Evolutionary conservation across 2,888 invertebrate genomes (phyloP).

Genomic region (Koerneria pararmatus): DNA sequence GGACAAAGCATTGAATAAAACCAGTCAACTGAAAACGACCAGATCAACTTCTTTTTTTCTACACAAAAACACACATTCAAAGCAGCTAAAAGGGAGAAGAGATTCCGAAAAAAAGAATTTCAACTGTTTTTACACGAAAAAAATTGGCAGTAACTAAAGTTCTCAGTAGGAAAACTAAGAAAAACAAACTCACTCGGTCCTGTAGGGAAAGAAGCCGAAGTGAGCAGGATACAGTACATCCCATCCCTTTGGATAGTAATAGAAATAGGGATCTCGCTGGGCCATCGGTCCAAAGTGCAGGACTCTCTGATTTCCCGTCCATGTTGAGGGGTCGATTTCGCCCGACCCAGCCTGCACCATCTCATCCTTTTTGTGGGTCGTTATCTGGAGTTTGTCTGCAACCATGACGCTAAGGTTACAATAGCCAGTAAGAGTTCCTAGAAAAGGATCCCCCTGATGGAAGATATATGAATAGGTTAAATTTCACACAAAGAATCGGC

Average conservation of each 20-base stretch:
- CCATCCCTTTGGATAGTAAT: slow-evolving; percentile 60
- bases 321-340: slow-evolving; percentile 54
- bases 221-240: slow-evolving; percentile 59
- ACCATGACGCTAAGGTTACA: neutral
- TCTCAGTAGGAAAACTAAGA: neutral
- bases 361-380: slow-evolving; percentile 57
- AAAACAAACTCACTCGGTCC: slow-evolving; percentile 50
- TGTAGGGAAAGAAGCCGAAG: slow-evolving; percentile 60
- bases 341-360: slow-evolving; percentile 54
- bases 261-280: slow-evolving; percentile 59
- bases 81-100: too few relatives aligned
- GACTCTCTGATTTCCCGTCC: slow-evolving; percentile 59
- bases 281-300: slow-evolving; percentile 60
- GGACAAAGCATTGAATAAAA: too few relatives aligned
- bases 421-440: neutral
- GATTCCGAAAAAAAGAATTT: too few relatives aligned
- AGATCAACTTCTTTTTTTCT: too few relatives aligned
- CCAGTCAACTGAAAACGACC: too few relatives aligned
- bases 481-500: too few relatives aligned
- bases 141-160: too few relatives aligned
- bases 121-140: too few relatives aligned
- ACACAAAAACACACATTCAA: too few relatives aligned
- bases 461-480: too few relatives aligned
- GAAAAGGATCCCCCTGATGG: slow-evolving; percentile 6
- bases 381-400: slow-evolving; percentile 55